Percentiles rank a stretch among this genome's conserved stretches.
phyloP scores from a whole-genome alignment of 2,888 invertebrate genomes.

The Elysia crispata region DNA sequence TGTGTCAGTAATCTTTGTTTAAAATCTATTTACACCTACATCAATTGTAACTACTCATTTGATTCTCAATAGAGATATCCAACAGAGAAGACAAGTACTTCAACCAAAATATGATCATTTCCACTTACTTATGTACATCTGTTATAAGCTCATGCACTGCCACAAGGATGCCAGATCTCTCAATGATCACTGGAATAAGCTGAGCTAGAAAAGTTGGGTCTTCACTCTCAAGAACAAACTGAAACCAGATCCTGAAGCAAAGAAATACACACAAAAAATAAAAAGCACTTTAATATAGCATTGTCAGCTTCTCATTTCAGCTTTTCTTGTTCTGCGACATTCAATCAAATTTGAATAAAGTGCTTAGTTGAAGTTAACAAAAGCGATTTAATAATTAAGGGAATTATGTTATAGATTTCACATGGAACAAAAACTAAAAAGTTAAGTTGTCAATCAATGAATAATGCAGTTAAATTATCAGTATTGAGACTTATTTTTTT shows the following conservation, averaged over 20 bases:
- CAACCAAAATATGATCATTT: too few relatives aligned
- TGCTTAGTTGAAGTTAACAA: not conserved
- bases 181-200: constrained; percentile 69
- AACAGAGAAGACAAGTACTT: not conserved
- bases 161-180: constrained; percentile 68
- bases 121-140: constrained; percentile 65
- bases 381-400: not conserved
- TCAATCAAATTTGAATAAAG: not conserved
- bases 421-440: not conserved
- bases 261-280: not conserved
- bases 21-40: too few relatives aligned
- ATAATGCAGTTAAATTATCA: too few relatives aligned
- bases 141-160: constrained; percentile 64
- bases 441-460: not conserved
- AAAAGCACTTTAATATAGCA: not conserved
- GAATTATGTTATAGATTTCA: not conserved
- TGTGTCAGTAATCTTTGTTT: too few relatives aligned
- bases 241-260: constrained; percentile 68
- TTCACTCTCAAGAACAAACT: constrained; percentile 65
- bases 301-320: not conserved
- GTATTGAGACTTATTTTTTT: too few relatives aligned
- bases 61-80: too few relatives aligned
- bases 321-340: not conserved
- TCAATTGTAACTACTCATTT: too few relatives aligned
- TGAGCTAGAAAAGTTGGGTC: constrained; percentile 62